phyloP scores from a whole-genome alignment of 2,797 vertebrate genomes.

The Microctenopoma steveboyesi region DNA sequence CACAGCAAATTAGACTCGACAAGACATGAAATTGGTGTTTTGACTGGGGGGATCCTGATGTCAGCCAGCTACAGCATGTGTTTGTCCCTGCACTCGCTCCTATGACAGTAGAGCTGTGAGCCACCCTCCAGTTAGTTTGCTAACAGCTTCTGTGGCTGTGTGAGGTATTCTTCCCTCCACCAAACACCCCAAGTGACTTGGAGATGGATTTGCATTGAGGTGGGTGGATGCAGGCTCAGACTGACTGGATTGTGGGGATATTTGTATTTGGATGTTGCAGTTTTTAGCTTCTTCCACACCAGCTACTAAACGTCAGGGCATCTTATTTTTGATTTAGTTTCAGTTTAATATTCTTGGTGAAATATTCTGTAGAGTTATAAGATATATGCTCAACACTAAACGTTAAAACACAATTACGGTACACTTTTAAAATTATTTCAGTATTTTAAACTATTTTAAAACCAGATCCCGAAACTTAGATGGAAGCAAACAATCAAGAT shows the following conservation, averaged over 20 bases:
- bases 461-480: too few species aligned
- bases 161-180: not conserved
- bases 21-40: constrained; percentile 71
- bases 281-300: too few species aligned
- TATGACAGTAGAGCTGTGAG: constrained; percentile 35
- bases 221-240: constrained; percentile 28
- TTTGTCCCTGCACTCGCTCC: constrained; percentile 37
- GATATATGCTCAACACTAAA: too few species aligned
- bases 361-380: too few species aligned
- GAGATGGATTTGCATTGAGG: constrained; percentile 8
- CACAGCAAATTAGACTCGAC: constrained; percentile 57
- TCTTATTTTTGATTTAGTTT: too few species aligned
- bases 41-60: constrained; percentile 45
- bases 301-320: too few species aligned
- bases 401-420: too few species aligned
- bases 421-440: too few species aligned
- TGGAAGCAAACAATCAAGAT: too few species aligned
- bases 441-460: too few species aligned
- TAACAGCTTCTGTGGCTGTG: constrained; percentile 35
- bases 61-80: constrained; percentile 1
- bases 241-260: constrained; percentile 10
- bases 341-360: too few species aligned
- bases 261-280: not conserved
- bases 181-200: constrained; percentile 35
- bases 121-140: constrained; percentile 16